These are phyloP conservation scores for Upupa epops DNA, from an alignment of 2,113 vertebrate species.

Conservation along the genomic window DNA sequence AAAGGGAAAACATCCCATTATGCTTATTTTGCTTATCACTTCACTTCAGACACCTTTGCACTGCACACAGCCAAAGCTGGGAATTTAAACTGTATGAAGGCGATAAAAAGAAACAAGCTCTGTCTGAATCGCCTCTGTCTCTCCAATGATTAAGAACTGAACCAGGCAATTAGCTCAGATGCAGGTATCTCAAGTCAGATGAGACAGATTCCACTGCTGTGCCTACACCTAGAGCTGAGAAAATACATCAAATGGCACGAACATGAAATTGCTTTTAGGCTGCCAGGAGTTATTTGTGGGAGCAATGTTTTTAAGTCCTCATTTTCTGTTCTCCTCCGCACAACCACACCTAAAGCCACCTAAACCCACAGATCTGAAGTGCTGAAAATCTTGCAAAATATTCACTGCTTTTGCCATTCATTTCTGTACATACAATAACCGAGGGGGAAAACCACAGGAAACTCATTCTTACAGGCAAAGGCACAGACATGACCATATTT, in stretches of 20 bases:
- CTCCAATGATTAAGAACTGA: constrained; percentile 28
- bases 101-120: constrained; percentile 25
- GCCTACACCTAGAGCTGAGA: background rate
- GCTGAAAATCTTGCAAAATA: background rate
- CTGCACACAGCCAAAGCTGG: constrained; percentile 6
- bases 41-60: constrained; percentile 50
- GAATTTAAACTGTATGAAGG: constrained; percentile 1
- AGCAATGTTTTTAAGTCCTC: background rate
- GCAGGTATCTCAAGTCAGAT: constrained; percentile 15
- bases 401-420: background rate
- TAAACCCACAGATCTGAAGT: background rate
- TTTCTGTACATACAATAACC: background rate
- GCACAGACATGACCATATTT: constrained; percentile 99
- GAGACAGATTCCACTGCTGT: background rate
- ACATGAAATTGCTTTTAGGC: constrained; percentile 45
- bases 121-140: background rate
- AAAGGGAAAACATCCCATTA: constrained; percentile 41
- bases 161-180: constrained; percentile 15
- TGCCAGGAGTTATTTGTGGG: background rate
- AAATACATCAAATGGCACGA: background rate
- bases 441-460: background rate
- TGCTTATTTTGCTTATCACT: constrained; percentile 65
- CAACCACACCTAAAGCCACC: background rate
- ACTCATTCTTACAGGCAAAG: constrained; percentile 88
- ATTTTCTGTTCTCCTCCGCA: background rate